Evolutionary conservation across 2,888 invertebrate species (phyloP).

Genomic region (Thumatha senex): DNA sequence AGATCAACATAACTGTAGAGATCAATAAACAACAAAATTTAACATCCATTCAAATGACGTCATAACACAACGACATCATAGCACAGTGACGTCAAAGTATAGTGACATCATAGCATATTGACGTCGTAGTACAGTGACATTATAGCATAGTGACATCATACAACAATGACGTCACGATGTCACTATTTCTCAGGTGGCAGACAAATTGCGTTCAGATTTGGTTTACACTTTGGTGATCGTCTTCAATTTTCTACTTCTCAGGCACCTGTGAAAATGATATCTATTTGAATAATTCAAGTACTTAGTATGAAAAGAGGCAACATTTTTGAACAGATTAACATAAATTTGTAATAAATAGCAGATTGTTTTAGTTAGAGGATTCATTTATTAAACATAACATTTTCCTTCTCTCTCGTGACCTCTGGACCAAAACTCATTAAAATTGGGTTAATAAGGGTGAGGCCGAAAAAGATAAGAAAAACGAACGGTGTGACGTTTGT

Average conservation of each 20-base stretch:
- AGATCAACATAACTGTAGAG: conserved; percentile 12
- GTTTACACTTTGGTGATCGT: conserved; percentile 72
- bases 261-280: conserved; percentile 49
- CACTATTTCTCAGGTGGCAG: conserved; percentile 17
- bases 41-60: conserved; percentile 24
- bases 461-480: too few relatives aligned
- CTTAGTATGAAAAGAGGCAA: too few relatives aligned
- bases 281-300: not conserved
- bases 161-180: conserved; percentile 19
- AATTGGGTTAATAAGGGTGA: not conserved
- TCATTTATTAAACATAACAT: too few relatives aligned
- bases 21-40: conserved; percentile 28
- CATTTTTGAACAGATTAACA: too few relatives aligned
- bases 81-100: conserved; percentile 20
- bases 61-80: not conserved
- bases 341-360: too few relatives aligned
- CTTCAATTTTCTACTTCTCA: conserved; percentile 70
- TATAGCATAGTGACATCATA: conserved; percentile 21
- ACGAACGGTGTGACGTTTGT: too few relatives aligned
- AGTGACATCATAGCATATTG: not conserved
- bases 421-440: not conserved
- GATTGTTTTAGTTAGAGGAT: too few relatives aligned
- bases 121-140: conserved; percentile 3
- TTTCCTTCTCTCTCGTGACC: too few relatives aligned
- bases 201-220: conserved; percentile 22